A percentile compares a stretch with the other conserved stretches of the same genome.
Evolutionary conservation across 1,140 invertebrate genomes (phyloP).

Genomic region (Pantala flavescens): DNA sequence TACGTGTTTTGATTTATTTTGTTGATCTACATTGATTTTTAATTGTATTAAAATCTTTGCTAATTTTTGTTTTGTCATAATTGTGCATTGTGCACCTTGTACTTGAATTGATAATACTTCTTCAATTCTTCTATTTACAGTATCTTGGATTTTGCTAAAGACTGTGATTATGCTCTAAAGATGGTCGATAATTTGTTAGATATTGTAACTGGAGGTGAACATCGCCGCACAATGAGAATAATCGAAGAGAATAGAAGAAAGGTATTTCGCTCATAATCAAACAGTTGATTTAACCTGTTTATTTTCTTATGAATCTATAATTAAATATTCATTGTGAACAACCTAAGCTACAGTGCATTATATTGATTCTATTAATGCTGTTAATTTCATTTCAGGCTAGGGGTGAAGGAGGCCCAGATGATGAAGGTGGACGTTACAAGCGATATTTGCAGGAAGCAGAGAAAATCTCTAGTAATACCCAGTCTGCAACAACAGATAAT

Average conservation of each 20-base stretch:
- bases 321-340: not conserved
- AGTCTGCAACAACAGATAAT: not conserved
- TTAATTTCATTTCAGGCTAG: not conserved
- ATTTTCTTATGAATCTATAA: constrained; percentile 34
- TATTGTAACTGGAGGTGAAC: constrained; percentile 71
- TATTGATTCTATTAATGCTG: not conserved
- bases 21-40: too few relatives aligned
- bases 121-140: constrained; percentile 33
- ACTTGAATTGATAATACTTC: too few relatives aligned
- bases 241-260: constrained; percentile 48
- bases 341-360: not conserved
- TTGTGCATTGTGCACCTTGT: too few relatives aligned
- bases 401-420: not conserved
- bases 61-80: too few relatives aligned
- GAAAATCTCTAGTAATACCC: not conserved
- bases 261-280: not conserved
- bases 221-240: constrained; percentile 60
- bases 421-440: not conserved
- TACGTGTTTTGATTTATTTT: too few relatives aligned
- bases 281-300: constrained; percentile 30
- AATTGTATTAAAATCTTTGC: too few relatives aligned
- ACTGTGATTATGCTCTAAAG: constrained; percentile 66
- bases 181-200: constrained; percentile 79
- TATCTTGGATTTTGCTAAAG: constrained; percentile 71
- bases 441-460: not conserved